Percentiles rank a stretch among this genome's conserved stretches.
phyloP scores from a whole-genome alignment of 35 echinoderm and acorn worm genomes.

The Chiridota heheva region DNA sequence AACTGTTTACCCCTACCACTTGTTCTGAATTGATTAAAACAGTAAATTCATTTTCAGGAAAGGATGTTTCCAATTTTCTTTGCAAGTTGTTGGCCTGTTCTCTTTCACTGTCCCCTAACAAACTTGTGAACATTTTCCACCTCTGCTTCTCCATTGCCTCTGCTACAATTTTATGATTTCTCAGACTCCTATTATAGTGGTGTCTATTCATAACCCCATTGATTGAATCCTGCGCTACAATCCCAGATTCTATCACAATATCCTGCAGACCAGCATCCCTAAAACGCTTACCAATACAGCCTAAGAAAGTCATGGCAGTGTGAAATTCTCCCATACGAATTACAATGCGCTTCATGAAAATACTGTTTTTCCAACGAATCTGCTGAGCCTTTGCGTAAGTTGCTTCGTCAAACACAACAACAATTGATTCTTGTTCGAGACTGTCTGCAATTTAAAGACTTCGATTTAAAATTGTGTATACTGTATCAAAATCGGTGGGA shows the following conservation, averaged over 20 bases:
- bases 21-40: too few species aligned
- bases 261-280: conserved; percentile 70
- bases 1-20: too few species aligned
- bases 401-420: conserved; percentile 43
- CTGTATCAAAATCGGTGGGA: conserved; percentile 61
- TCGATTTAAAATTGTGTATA: conserved; percentile 59
- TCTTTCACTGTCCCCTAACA: too few species aligned
- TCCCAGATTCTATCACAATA: conserved; percentile 72
- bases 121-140: conserved; percentile 24
- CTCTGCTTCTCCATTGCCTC: conserved; percentile 40
- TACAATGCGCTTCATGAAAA: conserved; percentile 61
- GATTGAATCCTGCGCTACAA: conserved; percentile 65
- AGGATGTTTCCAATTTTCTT: too few species aligned
- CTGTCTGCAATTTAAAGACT: conserved; percentile 43
- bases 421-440: not conserved
- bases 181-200: conserved; percentile 74
- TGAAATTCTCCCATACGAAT: conserved; percentile 81
- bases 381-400: conserved; percentile 52
- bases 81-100: too few species aligned
- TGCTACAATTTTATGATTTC: conserved; percentile 65
- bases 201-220: conserved; percentile 75
- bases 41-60: too few species aligned
- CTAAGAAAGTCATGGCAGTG: conserved; percentile 70
- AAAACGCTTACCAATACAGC: conserved; percentile 72
- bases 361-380: conserved; percentile 44